These are phyloP conservation scores for Pemphigus obesinymphae DNA, from an alignment of 1,140 invertebrate genomes.

Conservation along the genomic window DNA sequence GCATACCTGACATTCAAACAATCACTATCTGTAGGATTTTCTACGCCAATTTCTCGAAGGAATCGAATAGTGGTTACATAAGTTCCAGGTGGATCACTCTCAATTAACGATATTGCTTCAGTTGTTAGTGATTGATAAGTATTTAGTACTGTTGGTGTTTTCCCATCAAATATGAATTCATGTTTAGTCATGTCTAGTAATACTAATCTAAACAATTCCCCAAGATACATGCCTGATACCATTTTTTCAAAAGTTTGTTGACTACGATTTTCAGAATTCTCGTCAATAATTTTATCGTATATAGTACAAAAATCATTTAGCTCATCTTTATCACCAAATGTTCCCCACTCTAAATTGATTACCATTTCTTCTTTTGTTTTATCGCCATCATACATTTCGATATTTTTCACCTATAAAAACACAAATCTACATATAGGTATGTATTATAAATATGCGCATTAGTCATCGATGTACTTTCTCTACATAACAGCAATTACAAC, in stretches of 20 bases:
- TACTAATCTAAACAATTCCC: constrained; percentile 70
- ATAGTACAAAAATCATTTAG: constrained; percentile 69
- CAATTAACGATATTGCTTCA: constrained; percentile 95
- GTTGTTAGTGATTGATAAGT: constrained; percentile 79
- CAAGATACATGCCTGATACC: constrained; percentile 87
- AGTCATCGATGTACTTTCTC: constrained; percentile 53
- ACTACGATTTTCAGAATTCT: constrained; percentile 53
- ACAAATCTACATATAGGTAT: not conserved
- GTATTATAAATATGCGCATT: no score
- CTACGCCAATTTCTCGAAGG: constrained; percentile 71
- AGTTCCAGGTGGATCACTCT: constrained; percentile 74
- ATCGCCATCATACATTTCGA: constrained; percentile 60
- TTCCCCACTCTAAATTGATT: constrained; percentile 81
- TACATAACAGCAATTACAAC: constrained; percentile 75
- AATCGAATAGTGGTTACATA: constrained; percentile 78
- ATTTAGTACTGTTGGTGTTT: constrained; percentile 64
- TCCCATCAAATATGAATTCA: constrained; percentile 70
- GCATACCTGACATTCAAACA: constrained; percentile 81
- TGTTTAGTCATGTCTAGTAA: constrained; percentile 69
- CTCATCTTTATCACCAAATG: constrained; percentile 72
- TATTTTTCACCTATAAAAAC: constrained; percentile 54
- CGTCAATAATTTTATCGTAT: constrained; percentile 60
- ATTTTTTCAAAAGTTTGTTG: constrained; percentile 76
- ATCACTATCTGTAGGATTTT: constrained; percentile 74
- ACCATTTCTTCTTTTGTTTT: constrained; percentile 69